phyloP scores from a whole-genome alignment of 2,888 invertebrate species.

The Cerastis leucographa region DNA sequence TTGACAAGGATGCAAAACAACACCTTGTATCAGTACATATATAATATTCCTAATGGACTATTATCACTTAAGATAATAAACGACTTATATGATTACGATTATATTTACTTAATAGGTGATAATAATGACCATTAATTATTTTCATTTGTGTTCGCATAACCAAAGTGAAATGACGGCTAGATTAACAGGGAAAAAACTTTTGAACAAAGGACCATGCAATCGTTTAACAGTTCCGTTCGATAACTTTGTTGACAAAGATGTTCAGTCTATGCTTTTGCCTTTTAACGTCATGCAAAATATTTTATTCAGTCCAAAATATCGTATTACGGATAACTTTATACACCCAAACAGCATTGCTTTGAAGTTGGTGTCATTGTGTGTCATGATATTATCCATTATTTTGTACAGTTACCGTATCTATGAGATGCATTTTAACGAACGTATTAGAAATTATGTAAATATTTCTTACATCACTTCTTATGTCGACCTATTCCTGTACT shows the following conservation, averaged over 20 bases:
- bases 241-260: constrained; percentile 16
- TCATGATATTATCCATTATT: not conserved
- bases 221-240: not conserved
- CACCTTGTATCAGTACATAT: too few relatives aligned
- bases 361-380: not conserved
- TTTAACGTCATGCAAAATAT: constrained; percentile 33
- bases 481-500: not conserved
- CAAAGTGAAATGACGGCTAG: not conserved
- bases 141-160: not conserved
- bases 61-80: too few relatives aligned
- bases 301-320: constrained; percentile 19
- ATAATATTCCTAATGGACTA: too few relatives aligned
- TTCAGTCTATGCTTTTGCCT: constrained; percentile 24
- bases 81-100: not conserved
- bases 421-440: not conserved
- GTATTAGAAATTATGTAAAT: not conserved
- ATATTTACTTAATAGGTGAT: not conserved
- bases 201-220: not conserved
- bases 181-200: not conserved
- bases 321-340: constrained; percentile 22
- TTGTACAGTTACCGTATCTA: not conserved
- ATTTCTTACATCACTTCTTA: not conserved
- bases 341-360: constrained; percentile 1
- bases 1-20: too few relatives aligned
- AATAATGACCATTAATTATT: not conserved